Conservation (phyloP, 2,797 vertebrate genomes). For the Clarias pachynema region DNA sequence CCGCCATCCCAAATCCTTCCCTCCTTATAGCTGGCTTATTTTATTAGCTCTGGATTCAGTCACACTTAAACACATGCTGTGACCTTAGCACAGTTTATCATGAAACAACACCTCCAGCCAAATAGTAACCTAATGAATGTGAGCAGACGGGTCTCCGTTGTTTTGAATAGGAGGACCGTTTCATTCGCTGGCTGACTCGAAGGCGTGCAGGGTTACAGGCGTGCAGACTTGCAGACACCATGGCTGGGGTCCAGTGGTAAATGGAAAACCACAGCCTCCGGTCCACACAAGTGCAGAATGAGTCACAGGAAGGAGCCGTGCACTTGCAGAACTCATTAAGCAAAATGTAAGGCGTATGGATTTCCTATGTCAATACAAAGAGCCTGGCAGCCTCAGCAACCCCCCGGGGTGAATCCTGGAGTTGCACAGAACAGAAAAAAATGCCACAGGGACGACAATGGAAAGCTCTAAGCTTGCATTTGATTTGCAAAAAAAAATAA, state of each 20-base stretch:
- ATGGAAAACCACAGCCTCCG: conserved; percentile 67
- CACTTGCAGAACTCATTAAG: conserved; percentile 79
- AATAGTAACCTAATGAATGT: conserved; percentile 39
- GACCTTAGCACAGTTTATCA: conserved; percentile 44
- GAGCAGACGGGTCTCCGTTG: conserved; percentile 45
- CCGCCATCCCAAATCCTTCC: conserved; percentile 21
- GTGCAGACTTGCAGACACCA: conserved; percentile 66
- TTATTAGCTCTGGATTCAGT: conserved; percentile 41
- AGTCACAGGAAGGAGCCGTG: conserved; percentile 61
- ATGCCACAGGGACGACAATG: conserved; percentile 13
- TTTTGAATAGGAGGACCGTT: conserved; percentile 45
- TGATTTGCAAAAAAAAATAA: conserved; percentile 24
- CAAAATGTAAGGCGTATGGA: conserved; percentile 74
- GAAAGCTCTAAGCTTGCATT: conserved; percentile 30
- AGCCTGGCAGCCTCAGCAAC: conserved; percentile 64
- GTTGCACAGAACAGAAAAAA: conserved; percentile 55
- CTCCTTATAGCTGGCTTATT: conserved; percentile 31
- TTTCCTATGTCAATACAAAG: conserved; percentile 68
- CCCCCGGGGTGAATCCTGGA: conserved; percentile 67
- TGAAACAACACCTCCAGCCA: conserved; percentile 44
- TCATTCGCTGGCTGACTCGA: conserved; percentile 45
- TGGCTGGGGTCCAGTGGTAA: conserved; percentile 71
- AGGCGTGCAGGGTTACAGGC: conserved; percentile 59
- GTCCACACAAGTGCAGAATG: conserved; percentile 62
- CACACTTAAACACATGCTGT: conserved; percentile 39